Base-by-base conservation (phyloP, 2,113 vertebrate species). In the Mustela lutreola region DNA sequence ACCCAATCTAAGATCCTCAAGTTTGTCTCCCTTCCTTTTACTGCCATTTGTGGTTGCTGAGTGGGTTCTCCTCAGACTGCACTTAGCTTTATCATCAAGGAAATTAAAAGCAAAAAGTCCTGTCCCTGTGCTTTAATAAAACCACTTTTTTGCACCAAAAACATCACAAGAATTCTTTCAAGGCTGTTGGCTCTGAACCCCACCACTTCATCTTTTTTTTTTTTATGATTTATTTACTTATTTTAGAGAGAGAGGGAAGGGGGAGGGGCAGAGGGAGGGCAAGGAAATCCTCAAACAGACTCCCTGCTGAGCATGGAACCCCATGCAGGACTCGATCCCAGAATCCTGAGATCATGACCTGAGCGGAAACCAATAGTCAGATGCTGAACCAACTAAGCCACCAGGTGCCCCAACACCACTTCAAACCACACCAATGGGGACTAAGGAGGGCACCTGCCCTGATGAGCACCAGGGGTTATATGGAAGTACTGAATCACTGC, bases 101-200 rank as follows among this genome's bases (percentile, higher is more conserved):
- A 82, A 82, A 79, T 84, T 90, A 36, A 50, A 94, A 91, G 65
- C 39, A 87, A 94, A 92, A 92, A 70, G 2, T 70, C 33, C 67
- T 70, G 31, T 67, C 33, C 26, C 67, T 0, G 12, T n/a, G 3
- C 33, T 70, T 70, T 70, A n/a, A 70, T 70, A 70, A 70, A n/a
- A 19, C 67, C 33, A 70, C 33, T 14, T 70, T 70, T 70, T 70
- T n/a, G 33, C 67, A 19, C 67, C 67, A 70, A n/a, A 70, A 33
- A n/a, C 11, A 28, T 70, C 33, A 19, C 33, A 70, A 70, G 67
- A 70, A 70, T n/a, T 70, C 67, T 70, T 70, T 70, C 33, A 19
- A 19, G 67, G 33, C 67, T 70, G 67, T n/a, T n/a, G 33, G 67
- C 33, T 70, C 33, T 2, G 16, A 70, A 70, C 67, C 67, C 67